These are phyloP conservation scores for Scleropages formosus DNA, from an alignment of 2,797 vertebrate genomes.

Conservation along the genomic window DNA sequence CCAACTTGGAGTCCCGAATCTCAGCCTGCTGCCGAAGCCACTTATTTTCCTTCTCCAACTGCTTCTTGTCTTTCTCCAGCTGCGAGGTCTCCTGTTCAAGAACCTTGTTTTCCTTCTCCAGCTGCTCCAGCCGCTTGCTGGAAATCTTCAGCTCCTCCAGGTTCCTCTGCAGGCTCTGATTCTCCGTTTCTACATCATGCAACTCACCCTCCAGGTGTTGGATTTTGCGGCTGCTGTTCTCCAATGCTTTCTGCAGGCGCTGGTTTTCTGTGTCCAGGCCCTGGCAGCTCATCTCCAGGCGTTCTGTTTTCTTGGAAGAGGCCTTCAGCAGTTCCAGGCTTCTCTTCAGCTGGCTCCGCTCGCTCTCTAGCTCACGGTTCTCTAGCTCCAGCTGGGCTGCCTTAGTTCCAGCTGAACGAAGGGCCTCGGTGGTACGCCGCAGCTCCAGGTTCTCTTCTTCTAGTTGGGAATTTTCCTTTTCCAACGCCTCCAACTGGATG, in stretches of 20 bases:
- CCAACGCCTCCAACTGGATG: constrained; percentile 87
- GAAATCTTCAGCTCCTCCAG: constrained; percentile 96
- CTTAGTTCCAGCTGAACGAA: constrained; percentile 80
- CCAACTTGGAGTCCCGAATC: constrained; percentile 89
- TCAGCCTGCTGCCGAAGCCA: constrained; percentile 92
- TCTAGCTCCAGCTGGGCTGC: constrained; percentile 87
- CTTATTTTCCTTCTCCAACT: constrained; percentile 95
- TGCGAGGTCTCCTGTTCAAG: constrained; percentile 92
- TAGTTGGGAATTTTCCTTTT: constrained; percentile 91
- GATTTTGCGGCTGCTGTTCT: constrained; percentile 95
- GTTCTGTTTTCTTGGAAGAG: constrained; percentile 89
- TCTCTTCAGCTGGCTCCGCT: constrained; percentile 86
- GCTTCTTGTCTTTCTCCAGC: constrained; percentile 95
- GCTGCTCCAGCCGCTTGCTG: constrained; percentile 90
- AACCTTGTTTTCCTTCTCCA: constrained; percentile 89
- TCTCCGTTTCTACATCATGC: constrained; percentile 90
- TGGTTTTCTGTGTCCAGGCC: constrained; percentile 96
- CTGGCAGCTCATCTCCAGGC: constrained; percentile 94
- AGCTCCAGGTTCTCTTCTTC: constrained; percentile 92
- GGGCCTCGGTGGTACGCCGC: constrained; percentile 79
- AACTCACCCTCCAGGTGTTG: constrained; percentile 90
- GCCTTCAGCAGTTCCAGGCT: constrained; percentile 90
- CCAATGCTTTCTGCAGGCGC: constrained; percentile 90
- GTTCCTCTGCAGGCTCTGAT: constrained; percentile 86
- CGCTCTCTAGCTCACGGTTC: constrained; percentile 90